Evolutionary conservation across 2,797 vertebrate species (phyloP), one percentile per base, ranked within the genome.

Genomic region (Chromis chromis): DNA sequence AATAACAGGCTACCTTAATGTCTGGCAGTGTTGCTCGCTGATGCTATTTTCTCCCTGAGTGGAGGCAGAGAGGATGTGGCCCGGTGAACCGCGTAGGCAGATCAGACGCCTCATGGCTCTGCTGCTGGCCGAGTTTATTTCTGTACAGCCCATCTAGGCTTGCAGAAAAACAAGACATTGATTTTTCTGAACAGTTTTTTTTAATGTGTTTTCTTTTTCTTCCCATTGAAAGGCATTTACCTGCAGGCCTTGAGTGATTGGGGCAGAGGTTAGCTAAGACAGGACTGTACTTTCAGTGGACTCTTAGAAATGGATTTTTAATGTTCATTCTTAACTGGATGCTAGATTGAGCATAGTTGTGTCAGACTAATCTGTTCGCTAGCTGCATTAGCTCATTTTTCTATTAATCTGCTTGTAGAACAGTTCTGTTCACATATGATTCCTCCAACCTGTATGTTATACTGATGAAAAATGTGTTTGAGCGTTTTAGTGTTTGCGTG

Each of bases 1-100:
- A 74, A 76, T 74, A 78, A 73, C 78, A 81, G 74, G 68, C 70
- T 78, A 83, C 81, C 86, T 93, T 77, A 68, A 76, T 76, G 79
- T 85, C 64, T 88, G 68, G 52, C 81, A 36, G 81, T 62, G 74
- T 27, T 78, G 67, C 74, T 69, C 7, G 6, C 70, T 78, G 83
- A 74, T 88, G 87, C 89, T 93, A 91, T 93, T 93, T 92, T 87
- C 86, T 90, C 39, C 68, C 83, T 75, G 84, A 81, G 85, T 79
- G 86, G 89, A 90, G 83, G 88, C 76, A 79, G 88, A 67, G 81
- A 89, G 87, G 90, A 92, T 88, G 82, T 88, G 77, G 85, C 88
- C 89, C 31, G 64, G 28, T 89, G 88, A 91, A 85, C 88, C 21
- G 91, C 60, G 92, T 89, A 84, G 92, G 91, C 78, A 73, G 89